Base-by-base conservation (phyloP, 2,113 vertebrate genomes). In the Cisticola juncidis region DNA sequence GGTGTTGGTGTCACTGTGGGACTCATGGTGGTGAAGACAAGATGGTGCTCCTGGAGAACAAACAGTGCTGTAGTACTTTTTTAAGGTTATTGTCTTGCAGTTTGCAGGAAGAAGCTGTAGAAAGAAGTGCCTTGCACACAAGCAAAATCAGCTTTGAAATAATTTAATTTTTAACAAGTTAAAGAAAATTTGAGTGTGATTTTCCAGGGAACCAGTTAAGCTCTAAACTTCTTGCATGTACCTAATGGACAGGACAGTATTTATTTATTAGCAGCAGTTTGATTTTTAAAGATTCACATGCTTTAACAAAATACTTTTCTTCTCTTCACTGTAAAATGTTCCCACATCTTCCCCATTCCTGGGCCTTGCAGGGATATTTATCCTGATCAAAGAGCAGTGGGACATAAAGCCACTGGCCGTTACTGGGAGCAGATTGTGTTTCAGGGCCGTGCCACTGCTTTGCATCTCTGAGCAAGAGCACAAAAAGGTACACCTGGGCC, bases 21-120 rank as follows among this genome's bases (percentile, higher is more conserved):
- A 36, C 29, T n/a, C 4, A 0, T 6, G 38, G 21, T 2, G 1
- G 3, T 64, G 62, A 57, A 44, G 53, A 64, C 0, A 6, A 82
- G 17, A 33, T 56, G 45, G 36, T 66, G 61, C 25, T 83, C n/a
- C 88, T 54, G 53, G 70, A 71, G 42, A 26, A 56, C 42, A 44
- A 51, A 29, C 6, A 38, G 29, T 33, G 62, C 48, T 57, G 54
- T 50, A 57, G 53, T 11, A 21, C 45, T 62, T 82, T 77, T 77
- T 44, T 36, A 77, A 66, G 81, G 80, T 68, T 85, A 44, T 36
- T 83, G 56, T 42, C 70, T 92, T 69, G 61, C 15, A 44, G 21
- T 81, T 86, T 51, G 68, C 33, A 79, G 80, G 64, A 72, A 48
- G 28, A 33, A 81, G 44, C 47, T 87, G 8, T 51, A 82, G 86